phyloP scores from a whole-genome alignment of 2,888 invertebrate genomes.

The Napeogenes inachia region DNA sequence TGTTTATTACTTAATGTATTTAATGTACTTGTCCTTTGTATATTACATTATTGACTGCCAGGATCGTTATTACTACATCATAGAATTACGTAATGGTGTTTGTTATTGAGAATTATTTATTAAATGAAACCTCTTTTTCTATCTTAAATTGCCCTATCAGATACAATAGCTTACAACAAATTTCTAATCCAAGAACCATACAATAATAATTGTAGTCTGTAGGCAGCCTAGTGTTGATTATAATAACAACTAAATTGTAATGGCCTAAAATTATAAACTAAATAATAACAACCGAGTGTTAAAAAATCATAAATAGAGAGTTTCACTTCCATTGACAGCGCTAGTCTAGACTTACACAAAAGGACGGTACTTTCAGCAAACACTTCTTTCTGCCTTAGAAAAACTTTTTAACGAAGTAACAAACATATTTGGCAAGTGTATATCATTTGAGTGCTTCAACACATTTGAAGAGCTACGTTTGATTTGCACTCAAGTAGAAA shows the following conservation, averaged over 20 bases:
- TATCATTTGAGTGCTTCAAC: slow-evolving; percentile 33
- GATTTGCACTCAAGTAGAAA: slow-evolving; percentile 36
- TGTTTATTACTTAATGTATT: slow-evolving; percentile 15
- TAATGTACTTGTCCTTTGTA: too few species aligned
- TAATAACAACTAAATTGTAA: neutral
- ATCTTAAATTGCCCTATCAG: too few species aligned
- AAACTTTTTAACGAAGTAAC: slow-evolving; percentile 35
- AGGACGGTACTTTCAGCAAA: slow-evolving; percentile 30
- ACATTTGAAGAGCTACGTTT: slow-evolving; percentile 34
- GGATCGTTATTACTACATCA: too few species aligned
- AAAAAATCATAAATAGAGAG: slow-evolving; percentile 14
- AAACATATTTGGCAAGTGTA: slow-evolving; percentile 33
- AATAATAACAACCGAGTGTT: neutral
- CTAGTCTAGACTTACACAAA: slow-evolving; percentile 33
- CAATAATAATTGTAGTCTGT: too few species aligned
- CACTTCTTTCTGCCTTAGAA: slow-evolving; percentile 29
- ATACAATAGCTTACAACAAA: too few species aligned
- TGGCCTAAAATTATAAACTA: neutral
- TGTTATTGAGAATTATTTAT: too few species aligned
- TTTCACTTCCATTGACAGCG: slow-evolving; percentile 28
- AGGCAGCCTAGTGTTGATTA: too few species aligned
- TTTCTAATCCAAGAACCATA: too few species aligned
- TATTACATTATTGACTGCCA: neutral
- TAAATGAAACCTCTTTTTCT: too few species aligned
- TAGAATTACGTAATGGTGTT: too few species aligned